Conservation (phyloP, 2,888 invertebrate species). For the Torymus aiolomorphi region DNA sequence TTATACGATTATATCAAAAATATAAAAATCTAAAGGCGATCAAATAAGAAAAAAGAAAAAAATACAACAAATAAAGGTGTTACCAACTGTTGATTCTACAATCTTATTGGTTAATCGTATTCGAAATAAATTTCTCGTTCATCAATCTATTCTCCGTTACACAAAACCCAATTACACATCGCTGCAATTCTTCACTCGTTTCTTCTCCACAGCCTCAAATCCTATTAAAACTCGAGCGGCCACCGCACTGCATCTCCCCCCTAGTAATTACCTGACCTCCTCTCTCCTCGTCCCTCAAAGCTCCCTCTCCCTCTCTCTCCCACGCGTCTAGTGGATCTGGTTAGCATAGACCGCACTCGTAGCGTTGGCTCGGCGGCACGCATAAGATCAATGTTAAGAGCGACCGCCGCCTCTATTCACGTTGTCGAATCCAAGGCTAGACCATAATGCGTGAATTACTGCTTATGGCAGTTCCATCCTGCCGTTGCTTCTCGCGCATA, state of each 20-base stretch:
- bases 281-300: slow-evolving; percentile 7
- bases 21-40: no score
- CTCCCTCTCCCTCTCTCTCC: no score
- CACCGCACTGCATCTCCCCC: slow-evolving; percentile 4
- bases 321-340: slow-evolving; percentile 61
- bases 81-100: no score
- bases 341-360: slow-evolving; percentile 54
- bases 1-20: no score
- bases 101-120: no score
- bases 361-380: slow-evolving; percentile 42
- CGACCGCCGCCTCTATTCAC: slow-evolving; percentile 21
- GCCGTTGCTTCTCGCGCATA: neutral
- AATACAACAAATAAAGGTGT: no score
- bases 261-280: neutral
- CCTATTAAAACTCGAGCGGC: slow-evolving; percentile 16
- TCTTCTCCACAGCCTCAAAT: no score
- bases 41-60: no score
- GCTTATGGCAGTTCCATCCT: slow-evolving; percentile 58
- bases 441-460: slow-evolving; percentile 63
- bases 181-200: no score
- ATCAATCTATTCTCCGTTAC: neutral
- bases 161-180: no score
- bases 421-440: slow-evolving; percentile 48
- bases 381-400: slow-evolving; percentile 62
- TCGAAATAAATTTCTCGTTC: neutral